phyloP scores from a whole-genome alignment of 2,113 vertebrate species.

The Trogon melanurus region DNA sequence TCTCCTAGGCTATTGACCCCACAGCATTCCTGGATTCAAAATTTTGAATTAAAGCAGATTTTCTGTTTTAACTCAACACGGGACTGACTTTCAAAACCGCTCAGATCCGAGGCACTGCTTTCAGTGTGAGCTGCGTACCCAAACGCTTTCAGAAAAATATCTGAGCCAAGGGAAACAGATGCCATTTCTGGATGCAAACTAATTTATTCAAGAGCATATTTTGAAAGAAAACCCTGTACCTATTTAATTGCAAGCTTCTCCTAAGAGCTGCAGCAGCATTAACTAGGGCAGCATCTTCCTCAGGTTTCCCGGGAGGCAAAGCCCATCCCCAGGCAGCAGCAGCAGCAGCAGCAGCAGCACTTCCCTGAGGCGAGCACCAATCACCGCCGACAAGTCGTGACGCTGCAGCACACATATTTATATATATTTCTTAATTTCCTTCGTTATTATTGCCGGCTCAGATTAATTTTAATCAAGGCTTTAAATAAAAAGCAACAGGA shows the following conservation, averaged over 20 bases:
- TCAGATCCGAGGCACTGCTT: neutral
- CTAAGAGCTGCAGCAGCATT: neutral
- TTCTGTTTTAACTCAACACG: neutral
- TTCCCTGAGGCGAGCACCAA: neutral
- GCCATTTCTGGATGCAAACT: slow-evolving; percentile 53
- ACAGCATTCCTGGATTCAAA: neutral
- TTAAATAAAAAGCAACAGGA: neutral
- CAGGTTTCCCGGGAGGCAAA: slow-evolving; percentile 48
- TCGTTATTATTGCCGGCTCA: neutral
- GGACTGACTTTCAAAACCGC: neutral
- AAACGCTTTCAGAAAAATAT: neutral
- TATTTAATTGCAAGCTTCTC: neutral
- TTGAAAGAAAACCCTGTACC: slow-evolving; percentile 21
- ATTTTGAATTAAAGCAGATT: neutral
- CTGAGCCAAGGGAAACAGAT: slow-evolving; percentile 59
- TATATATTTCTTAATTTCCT: neutral
- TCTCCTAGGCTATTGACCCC: neutral
- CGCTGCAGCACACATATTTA: neutral
- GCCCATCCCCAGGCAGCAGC: neutral
- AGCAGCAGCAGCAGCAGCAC: slow-evolving; percentile 20
- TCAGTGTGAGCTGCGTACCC: neutral
- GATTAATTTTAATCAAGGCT: neutral
- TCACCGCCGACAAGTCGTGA: neutral
- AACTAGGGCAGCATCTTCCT: slow-evolving; percentile 14
- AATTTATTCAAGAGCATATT: slow-evolving; percentile 52